phyloP scores from a whole-genome alignment of 2,113 vertebrate genomes.

The Cyprinodon tularosa region DNA sequence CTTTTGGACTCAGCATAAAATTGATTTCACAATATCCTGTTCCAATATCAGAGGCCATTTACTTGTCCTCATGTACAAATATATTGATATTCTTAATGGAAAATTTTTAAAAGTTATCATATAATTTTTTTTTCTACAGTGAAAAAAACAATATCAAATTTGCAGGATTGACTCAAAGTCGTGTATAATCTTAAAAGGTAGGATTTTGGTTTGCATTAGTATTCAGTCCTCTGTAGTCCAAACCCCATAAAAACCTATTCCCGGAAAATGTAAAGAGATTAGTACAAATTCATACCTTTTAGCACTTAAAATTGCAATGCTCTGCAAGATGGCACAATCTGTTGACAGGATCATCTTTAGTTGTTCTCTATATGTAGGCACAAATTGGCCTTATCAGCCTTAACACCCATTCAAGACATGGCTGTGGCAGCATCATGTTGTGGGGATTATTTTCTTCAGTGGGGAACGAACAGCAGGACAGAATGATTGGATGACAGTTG shows the following conservation, averaged over 20 bases:
- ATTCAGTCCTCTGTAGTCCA: not conserved
- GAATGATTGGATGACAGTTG: no score
- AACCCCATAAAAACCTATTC: not conserved
- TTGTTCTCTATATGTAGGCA: no score
- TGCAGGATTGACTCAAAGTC: not conserved
- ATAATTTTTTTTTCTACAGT: not conserved
- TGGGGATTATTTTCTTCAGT: no score
- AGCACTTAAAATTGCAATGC: no score
- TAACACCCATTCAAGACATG: no score
- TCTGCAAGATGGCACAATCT: no score
- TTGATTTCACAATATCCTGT: constrained; percentile 43
- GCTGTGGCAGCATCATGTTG: no score
- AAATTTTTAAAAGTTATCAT: not conserved
- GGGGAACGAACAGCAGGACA: no score
- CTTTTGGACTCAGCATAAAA: constrained; percentile 29
- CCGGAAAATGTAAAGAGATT: not conserved
- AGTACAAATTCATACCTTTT: not conserved
- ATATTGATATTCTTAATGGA: not conserved
- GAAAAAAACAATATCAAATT: not conserved
- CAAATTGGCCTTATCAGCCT: no score
- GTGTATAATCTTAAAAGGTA: not conserved
- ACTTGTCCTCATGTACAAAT: constrained; percentile 22
- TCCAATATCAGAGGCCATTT: constrained; percentile 27
- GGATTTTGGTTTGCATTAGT: not conserved
- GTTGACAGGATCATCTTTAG: no score